Percentiles rank a stretch among this genome's conserved stretches.
Conservation (phyloP, 1,140 invertebrate genomes). For the Ridgeia piscesae region DNA sequence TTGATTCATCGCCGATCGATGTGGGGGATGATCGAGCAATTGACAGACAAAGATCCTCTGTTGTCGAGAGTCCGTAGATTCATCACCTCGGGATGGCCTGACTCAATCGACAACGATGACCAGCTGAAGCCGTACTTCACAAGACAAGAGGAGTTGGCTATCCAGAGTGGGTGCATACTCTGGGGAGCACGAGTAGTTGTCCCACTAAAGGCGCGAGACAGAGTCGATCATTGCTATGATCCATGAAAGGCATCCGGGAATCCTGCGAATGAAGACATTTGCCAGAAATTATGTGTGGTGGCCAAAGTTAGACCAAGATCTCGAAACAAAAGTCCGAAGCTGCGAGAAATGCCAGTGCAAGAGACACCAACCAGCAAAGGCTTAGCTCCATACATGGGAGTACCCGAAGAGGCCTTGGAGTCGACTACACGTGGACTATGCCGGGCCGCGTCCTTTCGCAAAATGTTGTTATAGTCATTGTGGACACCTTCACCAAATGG, state of each 20-base stretch:
- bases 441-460: constrained; percentile 54
- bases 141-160: not conserved
- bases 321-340: not conserved
- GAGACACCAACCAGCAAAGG: constrained; percentile 34
- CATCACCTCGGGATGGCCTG: not conserved
- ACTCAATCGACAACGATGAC: not conserved
- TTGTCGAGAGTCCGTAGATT: not conserved
- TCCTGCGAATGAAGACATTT: constrained; percentile 25
- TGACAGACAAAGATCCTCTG: not conserved
- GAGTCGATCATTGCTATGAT: not conserved
- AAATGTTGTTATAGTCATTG: constrained; percentile 42
- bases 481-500: constrained; percentile 21
- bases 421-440: constrained; percentile 61
- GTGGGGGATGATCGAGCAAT: not conserved
- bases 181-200: constrained; percentile 20
- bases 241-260: constrained; percentile 18
- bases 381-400: constrained; percentile 44
- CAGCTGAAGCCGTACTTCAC: not conserved
- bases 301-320: constrained; percentile 18
- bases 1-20: not conserved
- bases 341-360: constrained; percentile 38
- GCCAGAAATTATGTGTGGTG: constrained; percentile 17
- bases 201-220: not conserved
- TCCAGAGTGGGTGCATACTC: constrained; percentile 4
- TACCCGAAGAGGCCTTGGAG: constrained; percentile 54